Base-by-base conservation (phyloP, 2,113 vertebrate genomes). In the Enhydra lutris region DNA sequence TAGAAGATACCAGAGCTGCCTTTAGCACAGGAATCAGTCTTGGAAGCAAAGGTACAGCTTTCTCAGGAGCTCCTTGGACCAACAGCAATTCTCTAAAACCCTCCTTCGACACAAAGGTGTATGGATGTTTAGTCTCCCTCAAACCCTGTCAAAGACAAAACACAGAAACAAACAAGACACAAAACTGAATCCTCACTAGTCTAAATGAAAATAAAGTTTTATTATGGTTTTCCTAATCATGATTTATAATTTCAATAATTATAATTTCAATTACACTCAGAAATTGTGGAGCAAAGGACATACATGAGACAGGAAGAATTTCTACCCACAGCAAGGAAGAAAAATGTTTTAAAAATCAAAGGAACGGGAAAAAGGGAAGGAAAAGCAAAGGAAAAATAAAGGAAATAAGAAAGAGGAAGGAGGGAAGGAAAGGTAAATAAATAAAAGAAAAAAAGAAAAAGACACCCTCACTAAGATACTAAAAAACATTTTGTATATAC, bases 61-160 rank as follows among this genome's bases (percentile, higher is more conserved):
- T 99, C 65, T 99, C 99, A 76, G 97, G 13, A 95, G 99, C 99
- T 79, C 95, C 99, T 50, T 97, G 95, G 82, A 99, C 98, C 94
- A 97, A 94, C 57, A 99, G 99, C 47, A 99, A 93, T 89, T 99
- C 98, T 97, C 98, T 98, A 97, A 99, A 99, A 29, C 99, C 99
- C 23, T 99, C 99, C 96, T 98, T 98, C 52, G 99, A 99, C 79
- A 99, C 99, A 97, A 99, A 99, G 0, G 99, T 99, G 10, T 99
- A 99, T 0, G 99, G 99, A 79, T 99, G 99, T 71, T 98, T 99
- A 6, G 99, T 99, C 91, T 99, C 99, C 97, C 97, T 98, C 47
- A 99, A 96, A 36, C 99, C 99, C 99, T 99, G 98, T 79, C 93
- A 83, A 78, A 98, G 94, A 95, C 31, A 84, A 88, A 36, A 91